phyloP scores from a whole-genome alignment of 2,113 vertebrate species.

The Syngnathus scovelli region DNA sequence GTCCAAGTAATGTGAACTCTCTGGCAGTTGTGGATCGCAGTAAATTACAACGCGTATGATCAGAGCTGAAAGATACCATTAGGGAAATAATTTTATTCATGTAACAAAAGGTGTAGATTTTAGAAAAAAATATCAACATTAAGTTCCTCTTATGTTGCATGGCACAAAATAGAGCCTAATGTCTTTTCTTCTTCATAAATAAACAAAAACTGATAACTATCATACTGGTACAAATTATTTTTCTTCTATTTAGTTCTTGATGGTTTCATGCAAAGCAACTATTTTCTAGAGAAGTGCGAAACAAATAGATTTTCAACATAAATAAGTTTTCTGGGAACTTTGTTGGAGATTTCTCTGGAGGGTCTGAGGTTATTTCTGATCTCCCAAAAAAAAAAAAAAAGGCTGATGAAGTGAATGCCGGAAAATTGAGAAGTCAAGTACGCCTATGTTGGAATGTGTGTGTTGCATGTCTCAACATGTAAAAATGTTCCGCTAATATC shows the following conservation, averaged over 20 bases:
- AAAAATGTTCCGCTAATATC: background rate
- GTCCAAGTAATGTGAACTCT: constrained; percentile 15
- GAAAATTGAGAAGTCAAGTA: constrained; percentile 36
- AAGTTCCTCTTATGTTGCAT: too few species aligned
- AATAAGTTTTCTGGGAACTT: too few species aligned
- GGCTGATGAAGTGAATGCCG: constrained; percentile 11
- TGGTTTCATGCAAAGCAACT: too few species aligned
- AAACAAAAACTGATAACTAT: too few species aligned
- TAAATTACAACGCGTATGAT: constrained; percentile 25
- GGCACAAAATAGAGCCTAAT: too few species aligned
- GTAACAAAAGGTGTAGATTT: background rate
- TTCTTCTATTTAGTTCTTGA: too few species aligned
- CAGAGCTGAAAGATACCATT: background rate
- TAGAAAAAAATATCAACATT: background rate
- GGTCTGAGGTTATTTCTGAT: constrained; percentile 33
- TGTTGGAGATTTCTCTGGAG: too few species aligned
- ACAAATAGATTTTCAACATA: background rate
- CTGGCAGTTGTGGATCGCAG: background rate
- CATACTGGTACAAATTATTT: too few species aligned
- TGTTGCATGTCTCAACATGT: constrained; percentile 29
- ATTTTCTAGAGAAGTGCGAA: background rate
- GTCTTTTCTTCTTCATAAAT: too few species aligned
- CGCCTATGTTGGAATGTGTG: constrained; percentile 31
- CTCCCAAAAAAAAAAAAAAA: constrained; percentile 18
- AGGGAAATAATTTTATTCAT: background rate